These are phyloP conservation scores for Julus scanicus DNA, from an alignment of 2,888 invertebrate species.

Conservation along the genomic window DNA sequence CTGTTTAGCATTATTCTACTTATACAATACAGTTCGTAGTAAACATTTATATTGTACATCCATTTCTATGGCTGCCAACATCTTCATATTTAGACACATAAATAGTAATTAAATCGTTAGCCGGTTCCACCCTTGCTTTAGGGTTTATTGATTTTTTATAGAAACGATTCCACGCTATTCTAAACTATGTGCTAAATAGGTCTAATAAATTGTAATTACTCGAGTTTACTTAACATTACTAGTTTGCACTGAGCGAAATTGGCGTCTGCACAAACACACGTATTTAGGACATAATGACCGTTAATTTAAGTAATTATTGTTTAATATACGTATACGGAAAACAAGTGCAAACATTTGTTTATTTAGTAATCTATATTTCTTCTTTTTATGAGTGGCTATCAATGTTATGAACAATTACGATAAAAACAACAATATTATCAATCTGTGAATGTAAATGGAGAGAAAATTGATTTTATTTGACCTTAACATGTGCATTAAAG, in stretches of 20 bases:
- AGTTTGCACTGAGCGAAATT: background rate
- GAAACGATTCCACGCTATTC: background rate
- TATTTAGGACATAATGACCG: background rate
- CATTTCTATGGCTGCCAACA: background rate
- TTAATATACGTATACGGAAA: no score
- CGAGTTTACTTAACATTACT: background rate
- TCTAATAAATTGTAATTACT: background rate
- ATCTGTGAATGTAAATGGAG: background rate
- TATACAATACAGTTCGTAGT: background rate
- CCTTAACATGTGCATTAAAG: background rate
- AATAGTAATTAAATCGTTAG: background rate
- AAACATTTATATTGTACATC: no score
- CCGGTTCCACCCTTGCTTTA: conserved; percentile 7
- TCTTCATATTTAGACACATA: background rate
- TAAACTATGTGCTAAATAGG: background rate
- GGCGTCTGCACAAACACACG: background rate
- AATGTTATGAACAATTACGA: background rate
- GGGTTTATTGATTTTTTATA: background rate
- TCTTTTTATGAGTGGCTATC: no score
- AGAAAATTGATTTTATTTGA: background rate
- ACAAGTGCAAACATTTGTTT: no score
- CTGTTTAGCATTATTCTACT: background rate
- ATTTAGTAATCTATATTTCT: no score
- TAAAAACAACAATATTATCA: no score
- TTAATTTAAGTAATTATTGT: background rate